phyloP scores from a whole-genome alignment of 2,888 invertebrate species.

The Psylliodes chrysocephalus region DNA sequence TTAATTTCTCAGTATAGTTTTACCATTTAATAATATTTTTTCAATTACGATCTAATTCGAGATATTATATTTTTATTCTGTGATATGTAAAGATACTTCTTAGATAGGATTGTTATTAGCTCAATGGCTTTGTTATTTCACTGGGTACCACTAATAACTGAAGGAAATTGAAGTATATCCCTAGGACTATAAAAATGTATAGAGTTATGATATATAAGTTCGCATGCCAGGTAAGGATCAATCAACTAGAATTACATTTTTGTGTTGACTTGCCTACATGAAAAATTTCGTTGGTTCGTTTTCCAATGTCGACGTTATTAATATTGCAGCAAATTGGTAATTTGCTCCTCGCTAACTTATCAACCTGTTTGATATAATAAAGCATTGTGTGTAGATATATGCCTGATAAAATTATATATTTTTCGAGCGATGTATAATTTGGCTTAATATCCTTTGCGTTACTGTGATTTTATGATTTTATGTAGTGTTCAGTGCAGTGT shows the following conservation, averaged over 20 bases:
- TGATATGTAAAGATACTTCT: no score
- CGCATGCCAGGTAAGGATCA: constrained; percentile 43
- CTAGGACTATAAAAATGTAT: constrained; percentile 21
- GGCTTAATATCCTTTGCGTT: constrained; percentile 2
- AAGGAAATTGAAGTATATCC: not conserved
- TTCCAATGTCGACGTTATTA: constrained; percentile 33
- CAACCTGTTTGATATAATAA: constrained; percentile 32
- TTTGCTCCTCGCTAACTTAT: constrained; percentile 31
- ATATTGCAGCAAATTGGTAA: constrained; percentile 39
- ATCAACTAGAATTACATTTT: constrained; percentile 42
- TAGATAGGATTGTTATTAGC: no score
- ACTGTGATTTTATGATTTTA: not conserved
- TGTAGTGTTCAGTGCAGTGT: no score
- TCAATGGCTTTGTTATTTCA: no score
- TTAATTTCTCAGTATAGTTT: no score
- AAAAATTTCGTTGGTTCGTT: constrained; percentile 41
- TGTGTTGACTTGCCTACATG: constrained; percentile 46
- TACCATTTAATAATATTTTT: no score
- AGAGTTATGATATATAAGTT: constrained; percentile 33
- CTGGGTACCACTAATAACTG: no score
- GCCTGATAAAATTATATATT: constrained; percentile 22
- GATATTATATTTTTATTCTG: no score
- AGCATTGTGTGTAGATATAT: constrained; percentile 29
- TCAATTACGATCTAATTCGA: no score
- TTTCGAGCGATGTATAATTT: constrained; percentile 20